These are phyloP conservation scores for Danio choprae DNA, from an alignment of 2,797 vertebrate genomes.

Conservation along the genomic window DNA sequence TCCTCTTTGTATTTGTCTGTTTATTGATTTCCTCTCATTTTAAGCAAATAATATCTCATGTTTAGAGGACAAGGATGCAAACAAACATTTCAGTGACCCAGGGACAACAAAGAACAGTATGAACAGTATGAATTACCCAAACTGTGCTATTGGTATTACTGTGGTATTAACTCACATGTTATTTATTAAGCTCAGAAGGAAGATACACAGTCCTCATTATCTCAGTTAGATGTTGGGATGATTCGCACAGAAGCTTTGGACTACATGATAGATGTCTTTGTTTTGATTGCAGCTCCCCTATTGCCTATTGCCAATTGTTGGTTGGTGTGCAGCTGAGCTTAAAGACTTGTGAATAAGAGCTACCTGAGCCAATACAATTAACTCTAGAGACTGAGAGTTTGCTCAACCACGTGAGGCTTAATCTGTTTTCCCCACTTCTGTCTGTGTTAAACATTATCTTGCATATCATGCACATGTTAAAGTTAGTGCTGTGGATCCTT, in stretches of 20 bases:
- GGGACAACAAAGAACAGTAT: conserved; percentile 82
- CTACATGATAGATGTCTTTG: conserved; percentile 68
- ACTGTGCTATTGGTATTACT: neutral
- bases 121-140: no score
- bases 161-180: neutral
- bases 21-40: conserved; percentile 93
- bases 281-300: conserved; percentile 63
- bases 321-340: conserved; percentile 64
- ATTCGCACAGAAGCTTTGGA: conserved; percentile 58
- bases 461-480: neutral
- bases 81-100: conserved; percentile 87
- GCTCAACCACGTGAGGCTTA: conserved; percentile 52
- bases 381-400: conserved; percentile 62
- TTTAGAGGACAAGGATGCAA: conserved; percentile 86
- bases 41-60: conserved; percentile 87
- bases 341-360: conserved; percentile 59
- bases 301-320: conserved; percentile 63
- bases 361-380: conserved; percentile 64
- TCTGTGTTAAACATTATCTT: conserved; percentile 67
- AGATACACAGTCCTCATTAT: conserved; percentile 36
- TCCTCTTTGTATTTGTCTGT: conserved; percentile 81
- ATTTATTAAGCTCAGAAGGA: conserved; percentile 36
- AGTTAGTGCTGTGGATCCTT: neutral
- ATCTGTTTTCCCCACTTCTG: conserved; percentile 52
- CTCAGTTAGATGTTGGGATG: conserved; percentile 59